Percentiles rank a stretch among this genome's conserved stretches.
These are phyloP conservation scores for Alviniconcha strummeri DNA, from an alignment of 2,888 invertebrate species.

Conservation along the genomic window DNA sequence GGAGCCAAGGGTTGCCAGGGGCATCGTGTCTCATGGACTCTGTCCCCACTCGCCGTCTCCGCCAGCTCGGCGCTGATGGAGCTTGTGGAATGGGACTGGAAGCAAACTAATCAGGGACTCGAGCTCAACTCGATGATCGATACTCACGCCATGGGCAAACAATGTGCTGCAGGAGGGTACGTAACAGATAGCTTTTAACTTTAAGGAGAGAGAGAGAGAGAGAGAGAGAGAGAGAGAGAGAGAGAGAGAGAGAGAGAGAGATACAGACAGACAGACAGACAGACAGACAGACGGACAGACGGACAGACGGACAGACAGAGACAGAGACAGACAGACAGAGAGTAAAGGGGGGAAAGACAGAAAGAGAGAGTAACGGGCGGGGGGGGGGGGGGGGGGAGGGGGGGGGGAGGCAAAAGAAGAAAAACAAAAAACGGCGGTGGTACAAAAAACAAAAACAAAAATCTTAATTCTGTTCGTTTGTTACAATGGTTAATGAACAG, in stretches of 20 bases:
- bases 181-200: background rate
- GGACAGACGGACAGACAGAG: slow-evolving; percentile 5
- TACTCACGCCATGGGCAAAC: no score
- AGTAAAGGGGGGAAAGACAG: background rate
- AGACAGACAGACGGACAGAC: background rate
- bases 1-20: no score
- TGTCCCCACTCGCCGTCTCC: no score
- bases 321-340: background rate
- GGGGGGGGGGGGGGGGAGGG: background rate
- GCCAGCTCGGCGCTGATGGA: no score
- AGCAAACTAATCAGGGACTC: no score
- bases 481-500: no score
- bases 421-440: background rate
- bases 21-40: no score
- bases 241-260: slow-evolving; percentile 4
- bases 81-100: no score
- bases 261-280: background rate
- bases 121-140: no score
- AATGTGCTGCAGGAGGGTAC: no score
- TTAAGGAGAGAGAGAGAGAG: slow-evolving; percentile 12
- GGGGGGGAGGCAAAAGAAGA: background rate
- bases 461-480: no score
- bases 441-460: background rate
- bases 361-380: background rate
- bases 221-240: background rate